Conservation (phyloP, 2,113 vertebrate species). For the Cariama cristata region DNA sequence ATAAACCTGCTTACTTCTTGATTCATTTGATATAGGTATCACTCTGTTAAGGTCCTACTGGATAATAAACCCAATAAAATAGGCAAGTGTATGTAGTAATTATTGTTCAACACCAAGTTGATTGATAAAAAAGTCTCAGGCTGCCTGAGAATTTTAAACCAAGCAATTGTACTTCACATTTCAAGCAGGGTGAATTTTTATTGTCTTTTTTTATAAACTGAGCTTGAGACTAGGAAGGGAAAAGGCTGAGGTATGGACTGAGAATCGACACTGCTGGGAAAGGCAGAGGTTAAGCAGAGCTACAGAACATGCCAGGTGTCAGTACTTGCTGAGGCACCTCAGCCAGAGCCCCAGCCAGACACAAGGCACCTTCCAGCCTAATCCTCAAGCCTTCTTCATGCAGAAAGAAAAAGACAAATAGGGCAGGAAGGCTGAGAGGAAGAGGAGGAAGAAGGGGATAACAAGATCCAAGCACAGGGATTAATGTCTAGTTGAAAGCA, state of each 20-base stretch:
- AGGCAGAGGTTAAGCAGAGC: neutral
- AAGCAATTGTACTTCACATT: neutral
- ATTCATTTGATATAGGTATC: neutral
- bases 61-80: neutral
- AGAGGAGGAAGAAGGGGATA: neutral
- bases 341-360: neutral
- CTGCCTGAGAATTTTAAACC: neutral
- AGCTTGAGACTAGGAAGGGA: neutral
- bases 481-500: neutral
- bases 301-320: neutral
- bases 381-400: neutral
- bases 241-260: neutral
- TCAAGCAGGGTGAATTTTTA: neutral
- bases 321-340: neutral
- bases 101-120: neutral
- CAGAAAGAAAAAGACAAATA: neutral
- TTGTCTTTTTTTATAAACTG: neutral
- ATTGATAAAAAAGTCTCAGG: neutral
- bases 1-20: neutral
- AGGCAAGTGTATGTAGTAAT: neutral
- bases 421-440: neutral
- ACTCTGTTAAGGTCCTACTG: neutral
- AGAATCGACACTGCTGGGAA: neutral
- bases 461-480: neutral
- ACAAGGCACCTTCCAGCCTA: neutral